Conservation (phyloP, 1,140 invertebrate species). For the Lordiphosa stackelbergi region DNA sequence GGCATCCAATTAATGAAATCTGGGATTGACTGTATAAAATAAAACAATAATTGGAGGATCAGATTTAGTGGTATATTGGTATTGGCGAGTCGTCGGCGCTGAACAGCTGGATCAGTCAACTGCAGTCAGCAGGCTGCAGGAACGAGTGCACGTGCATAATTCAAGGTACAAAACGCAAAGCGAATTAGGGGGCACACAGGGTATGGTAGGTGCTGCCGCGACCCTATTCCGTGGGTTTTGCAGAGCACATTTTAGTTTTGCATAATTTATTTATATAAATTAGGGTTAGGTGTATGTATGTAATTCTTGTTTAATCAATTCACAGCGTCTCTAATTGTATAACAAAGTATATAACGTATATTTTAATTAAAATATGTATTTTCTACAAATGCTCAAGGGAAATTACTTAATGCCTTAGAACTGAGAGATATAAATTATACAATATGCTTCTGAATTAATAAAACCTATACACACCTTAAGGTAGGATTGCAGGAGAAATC, state of each 20-base stretch:
- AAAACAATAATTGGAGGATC: constrained; percentile 57
- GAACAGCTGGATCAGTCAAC: constrained; percentile 19
- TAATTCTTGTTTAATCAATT: constrained; percentile 63
- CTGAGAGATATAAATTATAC: constrained; percentile 29
- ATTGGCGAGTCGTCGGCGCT: constrained; percentile 19
- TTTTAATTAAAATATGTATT: constrained; percentile 60
- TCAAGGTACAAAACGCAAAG: constrained; percentile 24
- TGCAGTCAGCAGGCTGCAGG: constrained; percentile 20
- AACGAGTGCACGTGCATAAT: constrained; percentile 54
- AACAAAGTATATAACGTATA: constrained; percentile 64
- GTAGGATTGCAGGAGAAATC: constrained; percentile 4
- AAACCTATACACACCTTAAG: constrained; percentile 25
- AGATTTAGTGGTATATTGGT: constrained; percentile 24
- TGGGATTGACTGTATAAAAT: constrained; percentile 70
- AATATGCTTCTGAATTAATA: constrained; percentile 25
- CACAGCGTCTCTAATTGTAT: constrained; percentile 68
- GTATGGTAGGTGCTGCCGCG: constrained; percentile 20
- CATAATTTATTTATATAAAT: constrained; percentile 50
- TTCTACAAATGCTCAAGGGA: constrained; percentile 46
- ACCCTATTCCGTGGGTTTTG: constrained; percentile 39
- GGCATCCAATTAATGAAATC: constrained; percentile 73
- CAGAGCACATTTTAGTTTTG: constrained; percentile 57
- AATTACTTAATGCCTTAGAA: constrained; percentile 44
- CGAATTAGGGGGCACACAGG: constrained; percentile 17
- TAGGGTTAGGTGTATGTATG: constrained; percentile 53